Conservation (phyloP, 1,140 invertebrate species). For the Drosophila lowei region DNA sequence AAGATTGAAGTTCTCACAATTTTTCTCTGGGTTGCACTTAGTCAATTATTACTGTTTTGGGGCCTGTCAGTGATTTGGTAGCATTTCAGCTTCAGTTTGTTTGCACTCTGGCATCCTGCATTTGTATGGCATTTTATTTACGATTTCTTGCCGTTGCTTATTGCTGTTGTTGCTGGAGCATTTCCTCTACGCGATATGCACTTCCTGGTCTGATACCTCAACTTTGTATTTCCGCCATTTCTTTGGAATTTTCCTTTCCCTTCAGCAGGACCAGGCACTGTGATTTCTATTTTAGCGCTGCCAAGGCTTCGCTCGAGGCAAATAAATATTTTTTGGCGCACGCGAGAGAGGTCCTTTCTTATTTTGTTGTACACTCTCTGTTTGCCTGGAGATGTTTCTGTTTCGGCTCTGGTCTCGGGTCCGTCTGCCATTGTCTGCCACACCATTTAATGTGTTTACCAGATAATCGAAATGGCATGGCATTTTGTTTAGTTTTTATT, state of each 20-base stretch:
- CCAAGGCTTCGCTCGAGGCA: constrained; percentile 58
- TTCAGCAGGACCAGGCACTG: constrained; percentile 23
- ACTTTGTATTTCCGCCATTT: constrained; percentile 79
- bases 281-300: constrained; percentile 75
- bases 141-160: constrained; percentile 44
- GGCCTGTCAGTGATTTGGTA: constrained; percentile 60
- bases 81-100: constrained; percentile 59
- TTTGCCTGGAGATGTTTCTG: constrained; percentile 35
- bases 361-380: neutral
- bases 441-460: constrained; percentile 78
- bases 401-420: constrained; percentile 1
- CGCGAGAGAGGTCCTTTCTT: constrained; percentile 50
- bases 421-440: constrained; percentile 64
- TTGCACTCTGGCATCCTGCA: constrained; percentile 61
- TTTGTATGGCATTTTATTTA: constrained; percentile 79
- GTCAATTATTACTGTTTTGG: constrained; percentile 45
- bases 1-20: too few species aligned
- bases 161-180: constrained; percentile 44
- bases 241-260: constrained; percentile 49
- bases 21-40: constrained; percentile 2
- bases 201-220: constrained; percentile 78
- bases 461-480: constrained; percentile 76
- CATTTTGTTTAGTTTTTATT: constrained; percentile 56
- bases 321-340: constrained; percentile 74
- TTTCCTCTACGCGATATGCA: constrained; percentile 72